Percentiles rank a stretch among this genome's conserved stretches.
These are phyloP conservation scores for Urocitellus parryii DNA, from an alignment of 2,113 vertebrate species.

Conservation along the genomic window DNA sequence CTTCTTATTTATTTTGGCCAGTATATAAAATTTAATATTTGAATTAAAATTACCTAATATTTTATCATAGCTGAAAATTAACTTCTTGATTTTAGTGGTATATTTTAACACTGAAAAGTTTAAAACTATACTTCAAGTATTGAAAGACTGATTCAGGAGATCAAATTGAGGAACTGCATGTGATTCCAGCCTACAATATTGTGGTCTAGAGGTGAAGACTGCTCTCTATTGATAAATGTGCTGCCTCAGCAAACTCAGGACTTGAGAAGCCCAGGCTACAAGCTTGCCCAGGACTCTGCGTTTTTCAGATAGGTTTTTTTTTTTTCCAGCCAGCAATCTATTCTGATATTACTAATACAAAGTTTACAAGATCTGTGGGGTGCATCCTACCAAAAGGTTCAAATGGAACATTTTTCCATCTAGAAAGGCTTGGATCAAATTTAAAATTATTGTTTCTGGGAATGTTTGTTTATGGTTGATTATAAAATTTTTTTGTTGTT, in stretches of 20 bases:
- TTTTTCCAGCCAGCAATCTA: neutral
- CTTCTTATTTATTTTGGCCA: neutral
- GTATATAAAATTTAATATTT: slow-evolving; percentile 28
- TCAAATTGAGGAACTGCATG: neutral
- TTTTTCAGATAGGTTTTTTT: neutral
- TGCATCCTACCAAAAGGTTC: neutral
- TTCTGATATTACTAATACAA: neutral
- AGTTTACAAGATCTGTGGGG: neutral
- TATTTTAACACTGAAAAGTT: neutral
- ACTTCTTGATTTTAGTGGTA: neutral
- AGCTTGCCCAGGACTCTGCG: neutral
- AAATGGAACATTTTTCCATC: neutral
- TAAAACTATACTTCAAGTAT: neutral
- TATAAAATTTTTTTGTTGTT: slow-evolving; percentile 12
- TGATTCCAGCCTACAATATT: neutral
- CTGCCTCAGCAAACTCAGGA: neutral
- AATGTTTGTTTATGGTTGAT: slow-evolving; percentile 37
- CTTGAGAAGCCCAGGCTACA: neutral
- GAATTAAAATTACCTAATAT: slow-evolving; percentile 34
- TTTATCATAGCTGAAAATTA: neutral
- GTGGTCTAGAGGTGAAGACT: neutral
- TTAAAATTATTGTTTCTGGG: neutral
- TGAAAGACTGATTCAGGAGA: neutral
- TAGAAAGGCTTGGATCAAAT: neutral
- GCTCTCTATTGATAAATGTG: neutral